These are phyloP conservation scores for Platypus cylindrus DNA, from an alignment of 2,888 invertebrate species.

Conservation along the genomic window DNA sequence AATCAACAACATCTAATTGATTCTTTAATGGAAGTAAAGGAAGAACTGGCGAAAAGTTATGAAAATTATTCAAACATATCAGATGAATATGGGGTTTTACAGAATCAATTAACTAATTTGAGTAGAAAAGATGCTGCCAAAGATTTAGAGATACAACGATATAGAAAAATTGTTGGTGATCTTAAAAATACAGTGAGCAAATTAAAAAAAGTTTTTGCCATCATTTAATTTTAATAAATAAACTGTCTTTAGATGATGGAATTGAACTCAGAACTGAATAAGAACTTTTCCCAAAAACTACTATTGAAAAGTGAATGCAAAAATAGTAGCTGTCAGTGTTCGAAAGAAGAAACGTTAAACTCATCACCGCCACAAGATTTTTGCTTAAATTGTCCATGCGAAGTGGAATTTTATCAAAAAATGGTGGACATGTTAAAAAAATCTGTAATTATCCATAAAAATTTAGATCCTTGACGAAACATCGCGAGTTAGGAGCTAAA, in stretches of 20 bases:
- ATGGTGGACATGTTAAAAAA: slow-evolving; percentile 22
- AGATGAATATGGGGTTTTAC: slow-evolving; percentile 17
- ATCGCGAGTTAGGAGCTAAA: no score
- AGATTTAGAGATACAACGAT: slow-evolving; percentile 20
- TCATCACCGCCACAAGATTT: slow-evolving; percentile 10
- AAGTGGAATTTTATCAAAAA: slow-evolving; percentile 21
- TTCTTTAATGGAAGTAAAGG: slow-evolving; percentile 20
- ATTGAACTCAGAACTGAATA: slow-evolving; percentile 23
- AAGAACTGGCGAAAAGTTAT: slow-evolving; percentile 18
- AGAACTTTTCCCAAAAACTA: slow-evolving; percentile 18
- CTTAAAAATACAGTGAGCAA: slow-evolving; percentile 24
- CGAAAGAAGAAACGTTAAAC: slow-evolving; percentile 6
- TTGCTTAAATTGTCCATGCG: slow-evolving; percentile 20
- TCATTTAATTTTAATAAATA: no score
- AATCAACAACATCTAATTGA: slow-evolving; percentile 18
- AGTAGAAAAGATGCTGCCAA: slow-evolving; percentile 18
- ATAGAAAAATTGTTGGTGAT: slow-evolving; percentile 23
- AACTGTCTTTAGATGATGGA: slow-evolving; percentile 22
- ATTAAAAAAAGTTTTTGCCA: neutral
- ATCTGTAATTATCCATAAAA: slow-evolving; percentile 18
- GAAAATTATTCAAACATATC: slow-evolving; percentile 14
- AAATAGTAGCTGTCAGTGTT: slow-evolving; percentile 15
- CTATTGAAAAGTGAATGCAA: slow-evolving; percentile 15
- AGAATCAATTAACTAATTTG: slow-evolving; percentile 14
- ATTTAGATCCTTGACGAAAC: no score